Evolutionary conservation across 2,113 vertebrate species (phyloP).

Genomic region (Gymnobelideus leadbeateri): DNA sequence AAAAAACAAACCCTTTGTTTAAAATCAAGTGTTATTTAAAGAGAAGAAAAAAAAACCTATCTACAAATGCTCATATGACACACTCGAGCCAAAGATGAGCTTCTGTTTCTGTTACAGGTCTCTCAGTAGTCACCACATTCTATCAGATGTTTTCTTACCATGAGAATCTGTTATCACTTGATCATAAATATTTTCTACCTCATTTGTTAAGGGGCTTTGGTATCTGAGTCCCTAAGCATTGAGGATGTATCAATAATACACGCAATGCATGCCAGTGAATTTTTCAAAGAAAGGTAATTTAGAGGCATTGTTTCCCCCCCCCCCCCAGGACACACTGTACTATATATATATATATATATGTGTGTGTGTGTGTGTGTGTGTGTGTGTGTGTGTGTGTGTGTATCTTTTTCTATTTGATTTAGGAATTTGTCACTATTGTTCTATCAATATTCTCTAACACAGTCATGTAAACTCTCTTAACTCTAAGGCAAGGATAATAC

Average conservation of each 20-base stretch:
- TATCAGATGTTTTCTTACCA: no score
- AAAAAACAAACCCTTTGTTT: not conserved
- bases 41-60: not conserved
- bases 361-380: no score
- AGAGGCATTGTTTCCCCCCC: no score
- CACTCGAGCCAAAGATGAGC: not conserved
- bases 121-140: not conserved
- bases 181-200: not conserved
- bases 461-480: no score
- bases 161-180: not conserved
- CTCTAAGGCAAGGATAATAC: no score
- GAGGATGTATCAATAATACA: not conserved
- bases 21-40: not conserved
- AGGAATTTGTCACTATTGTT: no score
- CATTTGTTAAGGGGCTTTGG: not conserved
- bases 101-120: not conserved
- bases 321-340: no score
- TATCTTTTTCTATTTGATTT: no score
- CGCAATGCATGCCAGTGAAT: not conserved
- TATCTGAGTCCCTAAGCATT: not conserved
- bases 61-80: not conserved
- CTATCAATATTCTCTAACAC: no score
- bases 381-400: no score
- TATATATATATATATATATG: no score
- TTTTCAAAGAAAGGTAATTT: no score